Conservation (phyloP, 2,888 invertebrate species). For the Pristionchus japonicus region DNA sequence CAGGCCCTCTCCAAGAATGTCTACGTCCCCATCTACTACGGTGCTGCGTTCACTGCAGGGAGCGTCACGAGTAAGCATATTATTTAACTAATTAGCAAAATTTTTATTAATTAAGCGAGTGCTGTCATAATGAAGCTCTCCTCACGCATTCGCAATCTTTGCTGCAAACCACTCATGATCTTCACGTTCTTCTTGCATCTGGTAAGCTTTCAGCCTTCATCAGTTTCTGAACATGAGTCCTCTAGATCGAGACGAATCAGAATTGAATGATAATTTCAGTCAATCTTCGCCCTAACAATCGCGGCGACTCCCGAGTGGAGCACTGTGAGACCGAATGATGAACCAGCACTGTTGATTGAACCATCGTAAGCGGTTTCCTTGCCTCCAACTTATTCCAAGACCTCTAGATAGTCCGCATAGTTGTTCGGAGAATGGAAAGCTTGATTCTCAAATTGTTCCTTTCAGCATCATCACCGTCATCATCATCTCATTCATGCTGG, state of each 20-base stretch:
- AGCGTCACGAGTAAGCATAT: conserved; percentile 4
- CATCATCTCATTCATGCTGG: conserved; percentile 35
- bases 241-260: neutral
- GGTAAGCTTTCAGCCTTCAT: neutral
- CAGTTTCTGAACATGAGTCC: too few species aligned
- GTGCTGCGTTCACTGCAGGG: conserved; percentile 33
- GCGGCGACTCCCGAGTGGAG: conserved; percentile 25
- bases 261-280: too few species aligned
- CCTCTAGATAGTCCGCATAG: neutral
- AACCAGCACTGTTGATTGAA: conserved; percentile 11
- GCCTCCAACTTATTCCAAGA: too few species aligned
- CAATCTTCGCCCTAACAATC: conserved; percentile 9
- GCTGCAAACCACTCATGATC: neutral
- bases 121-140: conserved; percentile 23
- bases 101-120: neutral
- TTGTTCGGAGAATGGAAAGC: too few species aligned
- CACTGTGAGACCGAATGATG: conserved; percentile 36
- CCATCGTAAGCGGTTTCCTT: neutral
- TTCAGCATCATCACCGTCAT: neutral
- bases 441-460: neutral
- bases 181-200: conserved; percentile 1
- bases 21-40: conserved; percentile 31
- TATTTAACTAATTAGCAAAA: neutral
- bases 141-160: neutral
- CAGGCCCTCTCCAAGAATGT: conserved; percentile 26